Base-by-base conservation (phyloP, 2,797 vertebrate genomes). In the Dendrocincla fuliginosa region DNA sequence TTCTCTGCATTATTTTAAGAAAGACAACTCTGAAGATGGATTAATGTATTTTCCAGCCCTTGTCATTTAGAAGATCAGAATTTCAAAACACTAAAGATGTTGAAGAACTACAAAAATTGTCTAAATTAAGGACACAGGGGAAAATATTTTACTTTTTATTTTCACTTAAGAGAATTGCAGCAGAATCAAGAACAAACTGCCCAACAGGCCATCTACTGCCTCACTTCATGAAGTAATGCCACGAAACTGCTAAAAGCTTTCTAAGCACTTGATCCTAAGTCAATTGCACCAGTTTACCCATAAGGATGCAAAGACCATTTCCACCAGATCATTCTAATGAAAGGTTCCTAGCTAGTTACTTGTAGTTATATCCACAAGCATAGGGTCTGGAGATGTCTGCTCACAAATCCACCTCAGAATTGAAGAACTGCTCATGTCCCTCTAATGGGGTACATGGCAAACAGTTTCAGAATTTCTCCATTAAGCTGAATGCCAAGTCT, bases 331-430 rank as follows among this genome's bases (percentile, higher is more conserved):
- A 32, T 71, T 52, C 17, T 32, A 47, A 52, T 0, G 1, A 52
- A 71, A 76, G 11, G 8, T 44, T 50, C n/a, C 25, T 87, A 41
- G 14, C 11, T 32, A 41, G 23, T 61, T 56, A 42, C 23, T 50
- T 67, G 30, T 27, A 52, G 32, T 47, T 81, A 24, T 19, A 67
- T 19, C 20, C n/a, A 22, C 15, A 81, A 49, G 22, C 14, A 17
- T 5, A n/a, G 61, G 35, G 25, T 17, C 41, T 75, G 52, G 33
- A 53, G 17, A 28, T 30, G 4, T 30, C 27, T 44, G 24, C 24
- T 67, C 11, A 2, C 23, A 7, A 33, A 33, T 3, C 33, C 10
- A 16, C 0, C 0, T 27, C 13, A 2, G 27, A 39, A 50, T 2
- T 74, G 30, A 69, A 27, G 14, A 78, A 47, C 35, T 59, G 50